Conservation (phyloP, 2,888 invertebrate genomes). For the Phaonia tiefii region DNA sequence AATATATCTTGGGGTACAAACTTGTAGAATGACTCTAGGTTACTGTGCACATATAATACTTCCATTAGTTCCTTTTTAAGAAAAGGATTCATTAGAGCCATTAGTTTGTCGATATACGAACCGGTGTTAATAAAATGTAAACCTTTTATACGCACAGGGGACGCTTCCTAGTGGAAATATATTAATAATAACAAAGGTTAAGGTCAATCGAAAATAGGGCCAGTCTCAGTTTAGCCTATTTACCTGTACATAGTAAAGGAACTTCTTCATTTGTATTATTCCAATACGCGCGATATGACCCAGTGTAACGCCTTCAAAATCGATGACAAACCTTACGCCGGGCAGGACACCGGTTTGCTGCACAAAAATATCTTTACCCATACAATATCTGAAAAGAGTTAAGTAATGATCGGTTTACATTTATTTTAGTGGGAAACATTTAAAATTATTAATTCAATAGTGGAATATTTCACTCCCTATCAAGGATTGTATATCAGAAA, state of each 20-base stretch:
- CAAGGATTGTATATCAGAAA: no score
- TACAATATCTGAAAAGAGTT: conserved; percentile 79
- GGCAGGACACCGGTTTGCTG: conserved; percentile 83
- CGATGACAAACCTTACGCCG: conserved; percentile 85
- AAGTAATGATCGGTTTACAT: no score
- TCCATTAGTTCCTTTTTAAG: conserved; percentile 85
- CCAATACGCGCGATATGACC: conserved; percentile 85
- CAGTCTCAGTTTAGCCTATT: no score
- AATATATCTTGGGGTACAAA: conserved; percentile 83
- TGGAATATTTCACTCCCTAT: no score
- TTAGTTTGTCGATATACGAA: conserved; percentile 85
- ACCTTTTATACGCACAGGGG: conserved; percentile 85
- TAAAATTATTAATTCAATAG: no score
- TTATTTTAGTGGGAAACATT: no score
- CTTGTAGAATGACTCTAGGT: conserved; percentile 81
- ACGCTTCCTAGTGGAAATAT: conserved; percentile 83
- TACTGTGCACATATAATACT: conserved; percentile 82
- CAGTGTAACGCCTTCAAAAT: conserved; percentile 83
- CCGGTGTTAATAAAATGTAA: conserved; percentile 87
- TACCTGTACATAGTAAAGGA: conserved; percentile 86
- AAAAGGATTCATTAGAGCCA: conserved; percentile 87
- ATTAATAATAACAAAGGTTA: conserved; percentile 2
- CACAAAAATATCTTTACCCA: conserved; percentile 84
- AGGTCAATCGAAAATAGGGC: background rate
- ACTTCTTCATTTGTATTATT: conserved; percentile 85